These are phyloP conservation scores for Chaetura pelagica DNA, from an alignment of 2,113 vertebrate species.

Conservation along the genomic window DNA sequence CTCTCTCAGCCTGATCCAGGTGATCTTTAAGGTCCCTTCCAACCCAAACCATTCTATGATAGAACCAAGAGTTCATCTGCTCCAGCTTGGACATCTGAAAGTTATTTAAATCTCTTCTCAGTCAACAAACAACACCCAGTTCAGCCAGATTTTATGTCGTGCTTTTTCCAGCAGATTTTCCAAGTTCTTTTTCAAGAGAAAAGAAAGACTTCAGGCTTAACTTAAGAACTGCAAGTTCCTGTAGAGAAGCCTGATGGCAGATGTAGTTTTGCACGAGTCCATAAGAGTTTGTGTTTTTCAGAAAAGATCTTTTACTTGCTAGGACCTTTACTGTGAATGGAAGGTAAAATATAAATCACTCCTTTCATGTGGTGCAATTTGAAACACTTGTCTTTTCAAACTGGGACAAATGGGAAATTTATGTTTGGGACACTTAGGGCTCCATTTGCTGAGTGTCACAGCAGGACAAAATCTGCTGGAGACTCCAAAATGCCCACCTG, in stretches of 20 bases:
- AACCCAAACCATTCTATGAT: too few relatives aligned
- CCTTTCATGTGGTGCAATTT: background rate
- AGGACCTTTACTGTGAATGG: background rate
- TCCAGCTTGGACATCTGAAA: background rate
- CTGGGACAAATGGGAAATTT: background rate
- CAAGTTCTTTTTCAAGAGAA: background rate
- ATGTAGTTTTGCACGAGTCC: background rate
- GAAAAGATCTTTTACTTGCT: background rate
- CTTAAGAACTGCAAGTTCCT: background rate
- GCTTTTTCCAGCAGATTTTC: background rate
- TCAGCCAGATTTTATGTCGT: background rate
- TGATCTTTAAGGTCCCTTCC: too few relatives aligned
- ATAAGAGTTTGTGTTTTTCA: background rate
- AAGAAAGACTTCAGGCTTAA: background rate
- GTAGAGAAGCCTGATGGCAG: background rate
- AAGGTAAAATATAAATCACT: background rate
- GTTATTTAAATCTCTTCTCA: background rate
- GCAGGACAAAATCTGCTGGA: background rate
- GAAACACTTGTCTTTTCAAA: background rate
- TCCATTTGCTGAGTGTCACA: background rate
- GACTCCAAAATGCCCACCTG: background rate
- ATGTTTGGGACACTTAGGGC: background rate
- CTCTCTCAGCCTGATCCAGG: too few relatives aligned
- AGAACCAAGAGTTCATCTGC: background rate
- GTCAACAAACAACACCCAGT: background rate